phyloP scores from a whole-genome alignment of 2,797 vertebrate genomes.

The Coendou prehensilis region DNA sequence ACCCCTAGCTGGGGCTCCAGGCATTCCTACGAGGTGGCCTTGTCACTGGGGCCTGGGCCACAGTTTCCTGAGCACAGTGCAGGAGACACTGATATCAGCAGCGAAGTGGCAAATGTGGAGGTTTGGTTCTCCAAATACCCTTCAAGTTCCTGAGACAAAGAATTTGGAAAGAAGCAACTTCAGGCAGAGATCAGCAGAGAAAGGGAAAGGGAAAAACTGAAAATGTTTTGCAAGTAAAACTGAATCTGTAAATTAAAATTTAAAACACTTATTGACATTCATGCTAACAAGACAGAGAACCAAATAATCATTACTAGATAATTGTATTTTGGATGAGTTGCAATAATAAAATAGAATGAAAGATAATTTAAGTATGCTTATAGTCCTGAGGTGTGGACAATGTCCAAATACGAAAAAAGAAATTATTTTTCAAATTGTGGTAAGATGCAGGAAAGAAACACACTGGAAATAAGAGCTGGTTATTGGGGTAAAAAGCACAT shows the following conservation, averaged over 20 bases:
- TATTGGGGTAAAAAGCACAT: not conserved
- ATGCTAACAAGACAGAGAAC: not conserved
- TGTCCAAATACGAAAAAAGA: not conserved
- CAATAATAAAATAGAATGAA: no score
- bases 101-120: not conserved
- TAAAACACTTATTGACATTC: not conserved
- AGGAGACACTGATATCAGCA: not conserved
- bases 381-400: not conserved
- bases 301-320: not conserved
- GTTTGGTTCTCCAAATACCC: not conserved
- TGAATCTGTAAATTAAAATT: not conserved
- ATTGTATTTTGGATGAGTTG: not conserved
- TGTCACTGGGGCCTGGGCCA: not conserved
- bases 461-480: not conserved
- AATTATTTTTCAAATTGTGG: not conserved
- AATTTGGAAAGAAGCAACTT: no score
- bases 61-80: not conserved
- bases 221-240: not conserved
- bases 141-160: rapidly evolving
- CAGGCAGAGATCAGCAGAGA: not conserved
- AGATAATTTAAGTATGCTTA: not conserved
- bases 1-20: not conserved
- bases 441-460: not conserved
- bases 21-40: not conserved
- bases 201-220: not conserved